Evolutionary conservation across 2,113 vertebrate genomes (phyloP).

Genomic region (Podarcis cretensis): DNA sequence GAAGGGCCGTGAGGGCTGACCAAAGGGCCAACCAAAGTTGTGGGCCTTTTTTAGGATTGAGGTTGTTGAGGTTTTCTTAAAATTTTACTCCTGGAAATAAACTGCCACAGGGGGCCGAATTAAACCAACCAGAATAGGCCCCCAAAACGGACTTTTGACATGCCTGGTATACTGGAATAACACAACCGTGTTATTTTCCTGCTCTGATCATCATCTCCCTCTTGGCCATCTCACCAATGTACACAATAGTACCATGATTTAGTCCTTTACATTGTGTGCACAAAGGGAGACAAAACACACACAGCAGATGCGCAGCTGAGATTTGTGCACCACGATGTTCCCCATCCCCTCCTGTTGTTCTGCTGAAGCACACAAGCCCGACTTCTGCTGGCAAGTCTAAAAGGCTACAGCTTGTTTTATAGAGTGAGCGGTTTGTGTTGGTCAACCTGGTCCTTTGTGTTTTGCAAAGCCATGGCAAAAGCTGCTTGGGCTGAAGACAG

Average conservation of each 20-base stretch:
- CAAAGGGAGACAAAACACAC: constrained; percentile 28
- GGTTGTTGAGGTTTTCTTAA: too few relatives aligned
- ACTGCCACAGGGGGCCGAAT: too few relatives aligned
- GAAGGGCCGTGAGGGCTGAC: too few relatives aligned
- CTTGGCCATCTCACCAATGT: constrained; percentile 11
- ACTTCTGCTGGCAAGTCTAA: background rate
- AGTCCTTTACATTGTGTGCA: background rate
- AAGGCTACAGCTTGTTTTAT: constrained; percentile 42
- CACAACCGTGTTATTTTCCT: background rate
- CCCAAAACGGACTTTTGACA: too few relatives aligned
- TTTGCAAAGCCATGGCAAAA: constrained; percentile 50
- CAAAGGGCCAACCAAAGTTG: too few relatives aligned
- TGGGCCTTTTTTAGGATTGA: too few relatives aligned
- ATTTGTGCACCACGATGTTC: background rate
- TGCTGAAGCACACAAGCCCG: constrained; percentile 33
- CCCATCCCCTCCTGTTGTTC: constrained; percentile 20
- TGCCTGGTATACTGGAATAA: background rate
- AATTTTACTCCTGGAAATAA: too few relatives aligned
- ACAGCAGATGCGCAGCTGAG: constrained; percentile 59
- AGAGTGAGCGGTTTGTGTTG: constrained; percentile 37
- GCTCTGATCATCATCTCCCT: background rate
- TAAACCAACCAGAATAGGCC: too few relatives aligned
- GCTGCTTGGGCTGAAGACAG: constrained; percentile 43
- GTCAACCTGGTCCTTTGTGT: constrained; percentile 63
- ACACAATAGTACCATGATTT: constrained; percentile 7